These are phyloP conservation scores for Toxostoma redivivum DNA, from an alignment of 2,113 vertebrate species.

Conservation along the genomic window DNA sequence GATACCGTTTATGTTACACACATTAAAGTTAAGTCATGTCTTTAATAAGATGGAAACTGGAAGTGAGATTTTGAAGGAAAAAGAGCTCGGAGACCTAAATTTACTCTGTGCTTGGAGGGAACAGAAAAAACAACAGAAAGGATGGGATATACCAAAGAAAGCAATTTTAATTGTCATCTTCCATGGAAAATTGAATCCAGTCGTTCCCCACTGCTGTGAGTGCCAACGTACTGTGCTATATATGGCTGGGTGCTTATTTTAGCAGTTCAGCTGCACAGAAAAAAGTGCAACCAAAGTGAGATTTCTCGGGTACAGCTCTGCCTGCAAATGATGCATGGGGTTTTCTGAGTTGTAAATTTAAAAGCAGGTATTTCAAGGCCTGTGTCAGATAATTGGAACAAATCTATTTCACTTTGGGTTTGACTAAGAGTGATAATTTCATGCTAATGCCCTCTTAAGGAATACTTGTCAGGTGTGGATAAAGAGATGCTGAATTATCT, in stretches of 20 bases:
- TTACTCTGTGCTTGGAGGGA: background rate
- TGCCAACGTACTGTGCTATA: conserved; percentile 37
- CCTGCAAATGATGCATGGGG: background rate
- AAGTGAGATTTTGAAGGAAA: conserved; percentile 74
- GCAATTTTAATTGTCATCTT: conserved; percentile 74
- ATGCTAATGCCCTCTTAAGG: conserved; percentile 14
- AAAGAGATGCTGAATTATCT: conserved; percentile 54
- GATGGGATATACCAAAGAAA: conserved; percentile 72
- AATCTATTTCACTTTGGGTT: conserved; percentile 36
- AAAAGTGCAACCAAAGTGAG: conserved; percentile 22
- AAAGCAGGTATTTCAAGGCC: background rate
- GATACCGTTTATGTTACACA: conserved; percentile 76
- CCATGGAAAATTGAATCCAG: conserved; percentile 74
- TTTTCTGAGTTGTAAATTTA: conserved; percentile 32
- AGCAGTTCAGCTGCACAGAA: conserved; percentile 49
- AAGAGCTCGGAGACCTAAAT: conserved; percentile 59
- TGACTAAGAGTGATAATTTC: conserved; percentile 46
- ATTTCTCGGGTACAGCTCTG: conserved; percentile 30
- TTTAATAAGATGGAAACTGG: conserved; percentile 78
- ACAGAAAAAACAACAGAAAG: conserved; percentile 64
- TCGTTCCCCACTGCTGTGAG: background rate
- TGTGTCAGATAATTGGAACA: conserved; percentile 21
- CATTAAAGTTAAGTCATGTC: conserved; percentile 79
- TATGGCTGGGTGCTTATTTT: conserved; percentile 61
- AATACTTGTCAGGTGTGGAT: conserved; percentile 35